These are phyloP conservation scores for Halichoeres trimaculatus DNA, from an alignment of 2,113 vertebrate genomes.

Conservation along the genomic window DNA sequence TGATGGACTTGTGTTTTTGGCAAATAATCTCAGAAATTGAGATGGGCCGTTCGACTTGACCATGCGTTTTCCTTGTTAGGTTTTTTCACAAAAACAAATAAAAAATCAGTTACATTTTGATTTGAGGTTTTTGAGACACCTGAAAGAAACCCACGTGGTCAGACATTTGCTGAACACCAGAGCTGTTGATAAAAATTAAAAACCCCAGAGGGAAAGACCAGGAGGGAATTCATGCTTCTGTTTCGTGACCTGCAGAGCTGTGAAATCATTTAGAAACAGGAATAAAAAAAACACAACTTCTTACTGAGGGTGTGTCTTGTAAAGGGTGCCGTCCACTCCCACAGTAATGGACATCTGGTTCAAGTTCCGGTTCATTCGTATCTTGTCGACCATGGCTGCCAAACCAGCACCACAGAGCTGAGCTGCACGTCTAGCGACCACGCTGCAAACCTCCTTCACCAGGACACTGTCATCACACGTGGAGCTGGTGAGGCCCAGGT, in stretches of 20 bases:
- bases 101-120: no score
- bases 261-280: neutral
- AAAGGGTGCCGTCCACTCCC: slow-evolving; percentile 95
- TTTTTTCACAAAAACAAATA: no score
- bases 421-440: slow-evolving; percentile 89
- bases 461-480: slow-evolving; percentile 96
- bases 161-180: no score
- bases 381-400: slow-evolving; percentile 94
- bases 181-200: no score
- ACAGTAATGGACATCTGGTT: slow-evolving; percentile 90
- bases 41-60: no score
- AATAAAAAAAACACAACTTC: neutral
- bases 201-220: no score
- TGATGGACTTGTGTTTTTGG: no score
- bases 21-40: no score
- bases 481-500: slow-evolving; percentile 90
- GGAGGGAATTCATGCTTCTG: no score
- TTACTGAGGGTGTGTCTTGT: slow-evolving; percentile 97
- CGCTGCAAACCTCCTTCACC: slow-evolving; percentile 95
- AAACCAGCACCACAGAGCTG: slow-evolving; percentile 94
- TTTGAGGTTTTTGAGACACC: no score
- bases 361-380: slow-evolving; percentile 91
- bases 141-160: no score
- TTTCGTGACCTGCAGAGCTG: neutral
- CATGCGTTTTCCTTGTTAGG: no score